Evolutionary conservation across 2,797 vertebrate genomes (phyloP), one percentile per base, ranked within the genome.

Genomic region (Melanotaenia nigrans): DNA sequence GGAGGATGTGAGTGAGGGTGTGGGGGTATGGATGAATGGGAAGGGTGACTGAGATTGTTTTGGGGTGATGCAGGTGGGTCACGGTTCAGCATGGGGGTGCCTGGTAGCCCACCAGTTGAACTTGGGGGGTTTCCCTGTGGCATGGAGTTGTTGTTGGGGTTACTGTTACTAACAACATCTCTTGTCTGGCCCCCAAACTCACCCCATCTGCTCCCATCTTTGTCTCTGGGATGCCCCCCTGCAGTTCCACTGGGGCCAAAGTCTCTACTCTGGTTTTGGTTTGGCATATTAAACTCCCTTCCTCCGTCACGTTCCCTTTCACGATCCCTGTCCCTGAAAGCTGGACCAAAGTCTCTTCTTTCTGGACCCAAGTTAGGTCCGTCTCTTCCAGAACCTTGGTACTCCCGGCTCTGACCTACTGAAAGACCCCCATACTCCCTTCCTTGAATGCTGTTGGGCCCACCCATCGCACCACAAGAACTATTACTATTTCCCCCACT

Each of bases 271-370:
- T 94, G 91, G 82, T 91, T 94, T 90, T 94, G 93, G 85, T 90
- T 94, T 78, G 88, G 84, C 64, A 92, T 73, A 71, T 93, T 84
- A 79, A 95, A 95, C 25, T 93, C 92, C 59, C 90, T 87, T 68
- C 82, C 78, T 90, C 94, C 87, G 82, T 96, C 96, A 22, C 96
- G 91, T 5, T 96, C 96, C 64, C 95, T 94, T 33, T 97, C 96
- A 32, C 96, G 88, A 24, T 97, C 97, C 24, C 97, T 95, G 76
- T 97, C 97, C 65, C 96, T 94, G 67, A 94, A 95, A 59, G 90
- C 85, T 14, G 90, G 84, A 74, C 88, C 93, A 84, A 93, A 94
- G 85, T 95, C 94, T 89, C 93, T 92, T 70, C 90, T 90, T 61
- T 92, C 91, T 54, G 89, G 71, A 51, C 90, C 90, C 40, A 91